phyloP scores from a whole-genome alignment of 2,113 vertebrate genomes.

The Python bivittatus region DNA sequence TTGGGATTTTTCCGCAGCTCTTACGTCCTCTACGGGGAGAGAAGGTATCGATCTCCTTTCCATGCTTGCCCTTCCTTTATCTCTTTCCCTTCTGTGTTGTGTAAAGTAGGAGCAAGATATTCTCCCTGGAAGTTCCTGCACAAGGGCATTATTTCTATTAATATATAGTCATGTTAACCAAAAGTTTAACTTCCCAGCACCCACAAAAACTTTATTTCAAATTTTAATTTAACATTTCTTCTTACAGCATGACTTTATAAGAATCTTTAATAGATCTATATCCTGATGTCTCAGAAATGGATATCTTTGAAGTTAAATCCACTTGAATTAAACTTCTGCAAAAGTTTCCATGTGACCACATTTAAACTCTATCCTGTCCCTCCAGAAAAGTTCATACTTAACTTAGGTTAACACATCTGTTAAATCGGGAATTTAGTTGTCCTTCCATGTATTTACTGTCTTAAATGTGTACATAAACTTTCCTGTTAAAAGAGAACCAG shows the following conservation, averaged over 20 bases:
- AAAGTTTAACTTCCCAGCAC: not conserved
- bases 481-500: not conserved
- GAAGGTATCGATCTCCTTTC: conserved; percentile 75
- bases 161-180: not conserved
- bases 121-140: too few species aligned
- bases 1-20: conserved; percentile 95
- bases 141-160: not conserved
- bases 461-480: not conserved
- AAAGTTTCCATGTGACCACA: not conserved
- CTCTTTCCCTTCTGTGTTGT: not conserved
- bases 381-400: not conserved
- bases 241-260: too few species aligned
- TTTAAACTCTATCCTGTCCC: not conserved
- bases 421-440: not conserved
- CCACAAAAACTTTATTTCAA: not conserved
- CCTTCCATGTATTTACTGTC: not conserved
- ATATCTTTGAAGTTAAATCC: not conserved
- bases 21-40: conserved; percentile 86
- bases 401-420: too few species aligned
- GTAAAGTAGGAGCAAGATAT: not conserved
- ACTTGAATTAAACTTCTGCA: conserved; percentile 1
- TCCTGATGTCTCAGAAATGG: not conserved
- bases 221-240: not conserved
- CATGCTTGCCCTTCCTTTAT: not conserved
- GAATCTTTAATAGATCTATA: not conserved